These are phyloP conservation scores for Lamproptera curius DNA, from an alignment of 2,888 invertebrate genomes.

Conservation along the genomic window DNA sequence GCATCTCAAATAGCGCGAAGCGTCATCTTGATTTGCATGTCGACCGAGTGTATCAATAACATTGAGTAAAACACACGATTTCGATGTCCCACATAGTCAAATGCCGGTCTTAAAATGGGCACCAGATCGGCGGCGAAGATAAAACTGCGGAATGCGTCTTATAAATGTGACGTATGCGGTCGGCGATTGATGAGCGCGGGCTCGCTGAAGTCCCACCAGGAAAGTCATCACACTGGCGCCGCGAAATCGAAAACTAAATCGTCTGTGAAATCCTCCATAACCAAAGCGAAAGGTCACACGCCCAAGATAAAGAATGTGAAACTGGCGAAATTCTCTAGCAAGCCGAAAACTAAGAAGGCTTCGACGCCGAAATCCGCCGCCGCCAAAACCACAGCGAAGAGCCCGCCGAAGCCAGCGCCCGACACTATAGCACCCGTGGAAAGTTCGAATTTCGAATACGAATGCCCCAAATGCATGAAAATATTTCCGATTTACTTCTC, in stretches of 20 bases:
- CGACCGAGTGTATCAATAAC: not conserved
- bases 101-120: constrained; percentile 41
- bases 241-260: constrained; percentile 22
- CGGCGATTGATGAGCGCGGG: constrained; percentile 38
- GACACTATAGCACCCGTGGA: constrained; percentile 1
- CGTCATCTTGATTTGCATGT: constrained; percentile 15
- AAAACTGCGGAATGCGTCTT: constrained; percentile 36
- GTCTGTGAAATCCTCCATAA: constrained; percentile 17
- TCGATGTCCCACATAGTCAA: constrained; percentile 6
- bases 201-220: constrained; percentile 42
- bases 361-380: constrained; percentile 1
- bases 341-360: constrained; percentile 15
- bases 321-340: not conserved
- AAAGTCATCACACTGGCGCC: constrained; percentile 33
- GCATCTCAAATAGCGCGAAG: constrained; percentile 10
- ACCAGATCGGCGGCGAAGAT: constrained; percentile 40
- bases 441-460: constrained; percentile 34
- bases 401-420: not conserved
- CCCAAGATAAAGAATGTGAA: constrained; percentile 12
- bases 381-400: constrained; percentile 10
- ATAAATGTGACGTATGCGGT: constrained; percentile 47
- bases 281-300: constrained; percentile 19
- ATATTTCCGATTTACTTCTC: constrained; percentile 43
- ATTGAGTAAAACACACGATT: constrained; percentile 8
- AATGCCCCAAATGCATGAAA: constrained; percentile 49